Base-by-base conservation (phyloP, 1,140 invertebrate genomes). In the Phymastichus coffea region DNA sequence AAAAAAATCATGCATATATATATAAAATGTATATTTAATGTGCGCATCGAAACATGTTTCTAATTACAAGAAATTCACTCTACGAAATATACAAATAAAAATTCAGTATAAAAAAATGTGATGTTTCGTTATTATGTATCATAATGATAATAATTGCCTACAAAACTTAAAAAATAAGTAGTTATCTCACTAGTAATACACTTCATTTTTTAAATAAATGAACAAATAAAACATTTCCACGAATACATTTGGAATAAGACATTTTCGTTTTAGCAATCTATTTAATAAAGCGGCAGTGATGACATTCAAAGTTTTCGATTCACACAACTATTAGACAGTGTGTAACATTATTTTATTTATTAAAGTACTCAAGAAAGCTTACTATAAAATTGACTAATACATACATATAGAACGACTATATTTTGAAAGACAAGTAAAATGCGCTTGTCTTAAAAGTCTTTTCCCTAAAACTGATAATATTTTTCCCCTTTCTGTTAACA, bases 351-450 rank as follows among this genome's bases (percentile, higher is more conserved):
- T 43, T 54, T 40, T 40, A 3, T 38, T 40, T 38, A 7, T 40
- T 40, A 17, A 53, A 54, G 19, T 54, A 41, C 37, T 47, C 40
- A 17, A 44, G 37, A 54, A 60, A 54, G n/a, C 23, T 23, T 60
- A 60, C 51, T 19, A 54, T 41, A 55, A 61, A 52, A 56, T 56
- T 61, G 59, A 61, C 52, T 61, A 56, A 55, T 51, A 49, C 44
- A 23, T 54, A 60, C 37, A 54, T 35, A 61, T 55, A 55, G 44
- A 61, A 40, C 4, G 46, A 56, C 52, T 61, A 61, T 56, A 44
- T 25, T 61, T 61, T 55, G 15, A 19, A 25, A 49, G 53, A 22
- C 52, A 43, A 55, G 51, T 25, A 37, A 55, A 54, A 55, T 12
- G 38, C 23, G 55, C 52, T 54, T 51, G 44, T 40, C 15, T 41